Conservation (phyloP, 2,113 vertebrate genomes). For the Hystrix cristata region DNA sequence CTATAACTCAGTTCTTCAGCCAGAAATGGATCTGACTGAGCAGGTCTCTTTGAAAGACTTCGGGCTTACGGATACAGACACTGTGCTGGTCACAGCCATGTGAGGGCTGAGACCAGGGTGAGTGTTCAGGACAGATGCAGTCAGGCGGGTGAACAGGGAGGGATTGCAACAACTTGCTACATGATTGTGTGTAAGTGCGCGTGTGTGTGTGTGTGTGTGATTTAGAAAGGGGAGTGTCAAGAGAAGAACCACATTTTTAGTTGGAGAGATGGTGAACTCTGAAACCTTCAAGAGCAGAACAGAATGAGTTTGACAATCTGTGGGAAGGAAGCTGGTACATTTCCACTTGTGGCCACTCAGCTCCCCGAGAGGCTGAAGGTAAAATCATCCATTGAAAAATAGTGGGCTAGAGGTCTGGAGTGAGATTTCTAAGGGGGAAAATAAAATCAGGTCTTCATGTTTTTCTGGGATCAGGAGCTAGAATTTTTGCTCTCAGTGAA, state of each 20-base stretch:
- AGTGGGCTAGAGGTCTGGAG: neutral
- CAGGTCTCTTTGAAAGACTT: neutral
- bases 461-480: neutral
- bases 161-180: neutral
- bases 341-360: neutral
- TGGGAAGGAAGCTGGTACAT: neutral
- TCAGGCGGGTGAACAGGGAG: fast-evolving
- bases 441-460: neutral
- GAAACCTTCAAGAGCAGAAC: neutral
- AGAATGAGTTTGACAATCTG: no score
- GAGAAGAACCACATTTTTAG: neutral
- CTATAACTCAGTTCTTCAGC: neutral
- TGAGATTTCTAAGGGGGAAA: neutral
- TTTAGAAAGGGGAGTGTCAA: neutral
- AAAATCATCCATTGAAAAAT: neutral
- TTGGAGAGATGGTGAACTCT: neutral
- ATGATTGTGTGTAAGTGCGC: neutral
- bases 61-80: neutral
- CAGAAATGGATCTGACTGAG: neutral
- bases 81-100: neutral
- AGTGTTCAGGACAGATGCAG: fast-evolving
- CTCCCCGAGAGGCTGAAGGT: neutral
- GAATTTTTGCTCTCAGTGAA: neutral
- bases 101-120: neutral
- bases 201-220: neutral